A percentile compares a stretch with the other conserved stretches of the same genome.
These are phyloP conservation scores for Cacoxenus indagator DNA, from an alignment of 2,888 invertebrate species.

Conservation along the genomic window DNA sequence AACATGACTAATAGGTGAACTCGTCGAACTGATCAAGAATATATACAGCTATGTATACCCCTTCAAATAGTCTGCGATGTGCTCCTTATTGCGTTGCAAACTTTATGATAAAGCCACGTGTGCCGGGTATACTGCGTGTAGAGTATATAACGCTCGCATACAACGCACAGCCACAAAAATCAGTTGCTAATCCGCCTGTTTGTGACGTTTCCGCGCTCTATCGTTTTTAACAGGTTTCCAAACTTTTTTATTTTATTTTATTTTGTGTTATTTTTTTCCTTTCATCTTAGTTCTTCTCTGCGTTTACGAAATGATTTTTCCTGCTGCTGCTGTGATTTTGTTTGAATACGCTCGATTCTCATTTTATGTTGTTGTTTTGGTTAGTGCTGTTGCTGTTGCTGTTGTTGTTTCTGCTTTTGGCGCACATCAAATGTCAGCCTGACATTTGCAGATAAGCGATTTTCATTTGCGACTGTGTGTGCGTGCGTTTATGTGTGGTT, in stretches of 20 bases:
- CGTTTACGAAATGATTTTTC: constrained; percentile 31
- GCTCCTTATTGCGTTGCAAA: too few species aligned
- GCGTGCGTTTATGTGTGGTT: constrained; percentile 30
- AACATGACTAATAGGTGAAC: too few species aligned
- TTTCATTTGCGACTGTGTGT: constrained; percentile 28
- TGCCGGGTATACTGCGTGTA: background rate
- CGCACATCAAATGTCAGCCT: constrained; percentile 21
- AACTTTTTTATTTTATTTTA: background rate
- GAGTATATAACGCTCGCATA: background rate
- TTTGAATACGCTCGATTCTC: constrained; percentile 18
- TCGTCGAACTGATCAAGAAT: too few species aligned
- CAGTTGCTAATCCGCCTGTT: constrained; percentile 3
- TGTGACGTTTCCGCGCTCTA: constrained; percentile 49
- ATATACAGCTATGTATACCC: background rate
- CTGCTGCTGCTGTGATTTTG: constrained; percentile 16
- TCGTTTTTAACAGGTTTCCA: constrained; percentile 28
- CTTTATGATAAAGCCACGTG: too few species aligned
- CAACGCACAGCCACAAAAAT: background rate
- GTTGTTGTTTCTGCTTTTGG: constrained; percentile 11
- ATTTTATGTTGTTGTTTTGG: constrained; percentile 33
- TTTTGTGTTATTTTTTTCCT: constrained; percentile 3
- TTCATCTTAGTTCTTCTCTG: background rate
- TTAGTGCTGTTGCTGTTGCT: constrained; percentile 25
- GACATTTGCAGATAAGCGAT: constrained; percentile 54
- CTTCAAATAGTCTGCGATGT: too few species aligned